A percentile compares a stretch with the other conserved stretches of the same genome.
These are phyloP conservation scores for Eptatretus burgeri DNA, from an alignment of 2,113 vertebrate species.

Conservation along the genomic window DNA sequence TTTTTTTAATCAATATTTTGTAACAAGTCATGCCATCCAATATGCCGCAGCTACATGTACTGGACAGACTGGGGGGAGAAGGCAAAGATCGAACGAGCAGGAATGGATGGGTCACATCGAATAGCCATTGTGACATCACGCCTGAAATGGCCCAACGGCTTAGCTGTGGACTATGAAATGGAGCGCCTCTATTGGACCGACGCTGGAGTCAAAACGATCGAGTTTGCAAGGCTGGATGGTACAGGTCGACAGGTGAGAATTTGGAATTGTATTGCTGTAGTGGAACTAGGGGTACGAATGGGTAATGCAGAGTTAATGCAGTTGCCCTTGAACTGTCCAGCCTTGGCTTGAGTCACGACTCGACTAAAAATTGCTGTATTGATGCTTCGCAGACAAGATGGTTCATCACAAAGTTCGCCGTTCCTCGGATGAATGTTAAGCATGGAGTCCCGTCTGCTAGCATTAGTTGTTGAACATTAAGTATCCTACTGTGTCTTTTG, in stretches of 20 bases:
- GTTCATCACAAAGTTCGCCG: too few species aligned
- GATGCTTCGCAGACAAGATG: too few species aligned
- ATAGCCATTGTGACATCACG: conserved; percentile 73
- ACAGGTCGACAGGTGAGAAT: conserved; percentile 39
- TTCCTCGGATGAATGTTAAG: too few species aligned
- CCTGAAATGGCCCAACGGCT: conserved; percentile 78
- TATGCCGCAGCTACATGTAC: conserved; percentile 54
- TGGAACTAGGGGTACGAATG: neutral
- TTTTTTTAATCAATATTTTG: too few species aligned
- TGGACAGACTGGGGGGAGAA: conserved; percentile 98
- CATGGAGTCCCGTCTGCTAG: too few species aligned
- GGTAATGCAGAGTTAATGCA: too few species aligned
- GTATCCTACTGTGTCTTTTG: too few species aligned
- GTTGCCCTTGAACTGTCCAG: too few species aligned
- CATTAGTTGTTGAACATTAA: too few species aligned
- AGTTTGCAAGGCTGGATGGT: conserved; percentile 59
- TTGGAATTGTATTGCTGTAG: neutral
- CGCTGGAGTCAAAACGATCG: conserved; percentile 85
- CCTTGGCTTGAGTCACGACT: too few species aligned
- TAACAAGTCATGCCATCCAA: too few species aligned
- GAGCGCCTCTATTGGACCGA: conserved; percentile 81
- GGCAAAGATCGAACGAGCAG: conserved; percentile 81
- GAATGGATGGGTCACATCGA: conserved; percentile 70
- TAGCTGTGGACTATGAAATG: conserved; percentile 72
- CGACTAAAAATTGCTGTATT: too few species aligned